Evolutionary conservation across 2,888 invertebrate genomes (phyloP), one percentile per base, ranked within the genome.

Genomic region (Monochamus alternatus): DNA sequence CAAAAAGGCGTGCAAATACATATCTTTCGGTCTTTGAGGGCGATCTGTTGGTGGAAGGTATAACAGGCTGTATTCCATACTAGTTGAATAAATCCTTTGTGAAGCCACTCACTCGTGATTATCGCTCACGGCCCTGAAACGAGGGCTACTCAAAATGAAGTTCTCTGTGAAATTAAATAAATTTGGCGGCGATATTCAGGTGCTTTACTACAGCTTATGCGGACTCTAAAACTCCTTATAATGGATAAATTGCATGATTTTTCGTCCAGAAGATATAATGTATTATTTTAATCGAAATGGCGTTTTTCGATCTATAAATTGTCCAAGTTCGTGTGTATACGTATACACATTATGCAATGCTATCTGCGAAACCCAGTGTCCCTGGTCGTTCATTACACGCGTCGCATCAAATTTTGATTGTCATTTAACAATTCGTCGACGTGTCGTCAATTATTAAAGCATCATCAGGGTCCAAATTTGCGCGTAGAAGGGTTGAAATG

Each of bases 361-460:
- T n/a, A 38, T 55, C 5, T 55, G 10, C 14, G 55, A n/a, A 62
- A 62, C 38, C 30, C 10, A 4, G 47, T 12, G 44, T 64, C 44
- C 64, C 47, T 22, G 10, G 31, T 22, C 47, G 30, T 30, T 64
- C 44, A 64, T 64, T 47, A 47, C 30, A 3, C 3, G 44, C 12
- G 30, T 10, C 47, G 47, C 47, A 64, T 64, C 64, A 64, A 64
- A 64, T 64, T 47, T 64, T 44, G 64, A 47, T 47, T 47, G 47
- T 64, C 64, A 64, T 64, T 64, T 64, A 47, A 64, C 55, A 64
- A 64, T 64, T 47, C 47, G 22, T 64, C 47, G 47, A 14, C 47
- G 8, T 47, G 12, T 51, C 47, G 47, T 47, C 22, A 64, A 64
- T 64, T 22, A 64, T 47, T 64, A 64, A 64, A 44, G 47, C 22